phyloP scores from a whole-genome alignment of 1,140 invertebrate genomes.

The Pararge aegeria region DNA sequence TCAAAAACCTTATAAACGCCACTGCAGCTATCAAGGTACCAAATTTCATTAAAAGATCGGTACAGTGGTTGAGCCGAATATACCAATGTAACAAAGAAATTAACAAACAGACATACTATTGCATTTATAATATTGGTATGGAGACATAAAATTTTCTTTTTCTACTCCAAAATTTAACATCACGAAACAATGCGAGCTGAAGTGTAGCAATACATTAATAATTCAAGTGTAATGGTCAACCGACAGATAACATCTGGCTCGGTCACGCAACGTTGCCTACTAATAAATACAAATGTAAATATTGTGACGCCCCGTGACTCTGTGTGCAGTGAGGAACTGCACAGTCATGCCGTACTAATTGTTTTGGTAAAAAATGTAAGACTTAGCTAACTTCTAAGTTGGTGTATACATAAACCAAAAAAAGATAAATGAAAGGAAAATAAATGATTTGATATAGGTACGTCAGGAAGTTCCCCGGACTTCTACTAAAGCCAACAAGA shows the following conservation, averaged over 20 bases:
- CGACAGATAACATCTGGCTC: constrained; percentile 11
- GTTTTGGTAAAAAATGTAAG: not conserved
- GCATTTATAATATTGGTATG: too few relatives aligned
- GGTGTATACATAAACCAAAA: too few relatives aligned
- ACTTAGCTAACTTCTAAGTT: not conserved
- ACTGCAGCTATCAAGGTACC: too few relatives aligned
- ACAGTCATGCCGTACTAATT: not conserved
- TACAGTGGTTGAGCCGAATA: too few relatives aligned
- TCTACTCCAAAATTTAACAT: not conserved
- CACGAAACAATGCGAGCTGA: not conserved
- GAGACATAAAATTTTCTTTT: not conserved
- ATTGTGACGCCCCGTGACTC: not conserved
- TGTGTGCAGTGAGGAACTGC: not conserved
- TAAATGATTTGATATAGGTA: too few relatives aligned
- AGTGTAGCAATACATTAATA: constrained; percentile 16
- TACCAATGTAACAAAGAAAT: too few relatives aligned
- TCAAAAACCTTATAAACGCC: too few relatives aligned
- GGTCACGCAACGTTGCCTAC: constrained; percentile 6
- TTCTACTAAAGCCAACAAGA: too few relatives aligned
- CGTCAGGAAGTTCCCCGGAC: too few relatives aligned
- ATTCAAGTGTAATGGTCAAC: constrained; percentile 10
- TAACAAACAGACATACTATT: too few relatives aligned
- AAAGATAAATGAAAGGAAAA: too few relatives aligned
- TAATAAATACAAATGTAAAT: not conserved
- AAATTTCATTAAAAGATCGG: too few relatives aligned